A percentile compares a stretch with the other conserved stretches of the same genome.
These are phyloP conservation scores for Gila orcuttii DNA, from an alignment of 2,113 vertebrate species.

Conservation along the genomic window DNA sequence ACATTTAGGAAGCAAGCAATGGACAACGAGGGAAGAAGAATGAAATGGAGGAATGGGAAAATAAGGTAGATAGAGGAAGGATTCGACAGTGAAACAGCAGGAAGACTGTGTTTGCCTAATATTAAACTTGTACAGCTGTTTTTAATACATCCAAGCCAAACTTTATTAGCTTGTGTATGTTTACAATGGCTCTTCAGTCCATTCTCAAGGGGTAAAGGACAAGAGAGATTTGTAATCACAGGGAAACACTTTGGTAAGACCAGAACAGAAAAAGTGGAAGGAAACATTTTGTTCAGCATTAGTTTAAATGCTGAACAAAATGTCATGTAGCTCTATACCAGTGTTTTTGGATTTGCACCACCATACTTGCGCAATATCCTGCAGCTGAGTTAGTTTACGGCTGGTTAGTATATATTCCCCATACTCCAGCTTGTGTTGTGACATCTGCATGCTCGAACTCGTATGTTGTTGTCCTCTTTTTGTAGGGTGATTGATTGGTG, in stretches of 20 bases:
- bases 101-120: not conserved
- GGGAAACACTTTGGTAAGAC: not conserved
- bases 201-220: too few relatives aligned
- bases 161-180: not conserved
- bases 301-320: not conserved
- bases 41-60: not conserved
- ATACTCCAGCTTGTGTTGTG: not conserved
- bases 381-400: not conserved
- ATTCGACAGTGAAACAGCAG: not conserved
- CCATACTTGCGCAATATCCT: constrained; percentile 14
- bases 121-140: not conserved
- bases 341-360: not conserved
- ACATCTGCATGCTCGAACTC: constrained; percentile 23
- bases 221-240: not conserved
- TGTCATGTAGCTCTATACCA: not conserved
- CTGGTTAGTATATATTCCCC: not conserved
- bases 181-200: not conserved
- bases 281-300: not conserved
- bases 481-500: constrained; percentile 20
- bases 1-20: not conserved
- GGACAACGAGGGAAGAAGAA: not conserved
- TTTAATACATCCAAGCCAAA: not conserved
- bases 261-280: constrained; percentile 4
- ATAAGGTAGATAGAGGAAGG: constrained; percentile 6
- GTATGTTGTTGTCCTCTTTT: constrained; percentile 27